Percentiles rank a stretch among this genome's conserved stretches.
These are phyloP conservation scores for Xestia sexstrigata DNA, from an alignment of 2,888 invertebrate species.

Conservation along the genomic window DNA sequence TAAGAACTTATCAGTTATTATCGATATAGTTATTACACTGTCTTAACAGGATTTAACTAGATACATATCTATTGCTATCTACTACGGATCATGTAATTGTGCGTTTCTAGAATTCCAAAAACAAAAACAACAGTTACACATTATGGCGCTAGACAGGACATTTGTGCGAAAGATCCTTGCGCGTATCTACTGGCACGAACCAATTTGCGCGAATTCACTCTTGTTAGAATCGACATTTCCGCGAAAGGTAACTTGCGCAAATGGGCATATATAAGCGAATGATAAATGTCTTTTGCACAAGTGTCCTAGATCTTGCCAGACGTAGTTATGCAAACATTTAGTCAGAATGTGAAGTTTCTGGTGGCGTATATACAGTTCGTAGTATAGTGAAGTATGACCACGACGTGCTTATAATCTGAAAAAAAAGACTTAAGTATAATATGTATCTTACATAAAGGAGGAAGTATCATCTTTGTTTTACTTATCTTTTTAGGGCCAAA, in stretches of 20 bases:
- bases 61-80: constrained; percentile 13
- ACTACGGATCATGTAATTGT: neutral
- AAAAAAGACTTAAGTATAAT: constrained; percentile 39
- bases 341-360: constrained; percentile 62
- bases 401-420: constrained; percentile 86
- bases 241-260: neutral
- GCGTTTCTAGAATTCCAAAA: neutral
- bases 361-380: constrained; percentile 79
- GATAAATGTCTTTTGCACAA: neutral
- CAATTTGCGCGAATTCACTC: neutral
- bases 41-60: constrained; percentile 15
- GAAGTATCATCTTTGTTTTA: neutral
- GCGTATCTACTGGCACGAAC: neutral
- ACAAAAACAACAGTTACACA: neutral
- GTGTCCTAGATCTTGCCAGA: neutral
- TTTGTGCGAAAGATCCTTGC: neutral
- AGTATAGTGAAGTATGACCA: constrained; percentile 88
- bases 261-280: neutral
- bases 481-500: neutral
- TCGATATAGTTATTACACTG: neutral
- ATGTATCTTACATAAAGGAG: neutral
- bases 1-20: constrained; percentile 24
- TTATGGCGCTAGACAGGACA: neutral
- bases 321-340: neutral
- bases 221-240: neutral